Base-by-base conservation (phyloP, 2,888 invertebrate species). In the Andrena minutula region DNA sequence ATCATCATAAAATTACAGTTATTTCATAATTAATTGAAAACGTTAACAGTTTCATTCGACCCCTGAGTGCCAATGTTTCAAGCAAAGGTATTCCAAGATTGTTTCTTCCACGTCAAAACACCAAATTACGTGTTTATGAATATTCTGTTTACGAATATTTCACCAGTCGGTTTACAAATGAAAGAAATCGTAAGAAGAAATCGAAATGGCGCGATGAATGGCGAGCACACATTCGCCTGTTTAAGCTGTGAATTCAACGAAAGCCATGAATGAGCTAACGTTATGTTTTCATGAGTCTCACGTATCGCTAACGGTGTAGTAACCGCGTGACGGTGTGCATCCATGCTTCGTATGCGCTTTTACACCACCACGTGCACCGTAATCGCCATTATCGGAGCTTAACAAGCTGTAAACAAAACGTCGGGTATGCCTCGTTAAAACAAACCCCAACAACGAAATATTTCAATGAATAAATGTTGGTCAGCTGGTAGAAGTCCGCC, bases 271-370 rank as follows among this genome's bases (percentile, higher is more conserved):
- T 75, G 82, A 72, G 32, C 75, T 64, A 76, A 85, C 77, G 72
- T 73, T 83, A 66, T 89, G 89, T 89, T 89, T 90, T 87, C 83
- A 86, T 75, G 78, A 80, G 82, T 84, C 86, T 89, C 89, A 89
- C 88, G 89, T 91, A 88, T 86, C 87, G 83, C 49, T 82, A 68
- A 26, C 35, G 61, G 69, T 64, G 58, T 69, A 64, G 75, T 72
- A 85, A 82, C 41, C 66, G 47, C 49, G 12, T 23, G 56, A 10
- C 26, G 32, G 63, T 60, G 60, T 64, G 53, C 73, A 60, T 69
- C 58, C 75, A 26, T 73, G 78, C 82, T 75, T 64, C 78, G 83
- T 75, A 64, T 32, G 69, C 79, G 51, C 68, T 82, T 77, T 70
- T 80, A 64, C 41, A 75, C 51, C 70, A 28, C 53, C 74, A 75